Conservation (phyloP, 2,113 vertebrate species). For the Azemiops feae region DNA sequence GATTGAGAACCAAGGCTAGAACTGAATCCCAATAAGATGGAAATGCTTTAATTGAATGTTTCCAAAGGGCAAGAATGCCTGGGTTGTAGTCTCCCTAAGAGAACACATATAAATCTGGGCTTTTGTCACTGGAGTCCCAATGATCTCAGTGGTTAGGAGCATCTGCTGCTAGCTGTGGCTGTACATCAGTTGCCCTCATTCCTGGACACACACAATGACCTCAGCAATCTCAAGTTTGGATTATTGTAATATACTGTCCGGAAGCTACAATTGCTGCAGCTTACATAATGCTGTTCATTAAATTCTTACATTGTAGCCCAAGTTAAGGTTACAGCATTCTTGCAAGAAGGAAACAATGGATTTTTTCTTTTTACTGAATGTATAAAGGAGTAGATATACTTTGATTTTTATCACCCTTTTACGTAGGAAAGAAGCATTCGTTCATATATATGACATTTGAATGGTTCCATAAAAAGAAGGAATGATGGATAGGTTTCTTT, state of each 20-base stretch:
- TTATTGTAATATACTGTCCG: neutral
- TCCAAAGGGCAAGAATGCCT: neutral
- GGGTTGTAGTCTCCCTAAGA: neutral
- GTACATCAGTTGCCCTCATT: neutral
- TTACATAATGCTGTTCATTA: neutral
- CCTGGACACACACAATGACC: neutral
- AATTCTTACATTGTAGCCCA: neutral
- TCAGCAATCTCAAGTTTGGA: neutral
- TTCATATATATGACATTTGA: constrained; percentile 35
- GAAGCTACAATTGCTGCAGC: neutral
- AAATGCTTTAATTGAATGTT: neutral
- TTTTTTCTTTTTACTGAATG: neutral
- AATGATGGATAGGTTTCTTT: neutral
- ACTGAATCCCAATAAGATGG: neutral
- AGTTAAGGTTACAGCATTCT: neutral
- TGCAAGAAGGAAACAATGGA: neutral
- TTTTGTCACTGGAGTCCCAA: neutral
- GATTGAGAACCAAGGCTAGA: neutral
- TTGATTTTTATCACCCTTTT: neutral
- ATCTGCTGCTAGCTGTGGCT: neutral
- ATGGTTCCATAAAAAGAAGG: neutral
- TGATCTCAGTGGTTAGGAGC: neutral
- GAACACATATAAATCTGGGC: neutral
- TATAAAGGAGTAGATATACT: neutral
- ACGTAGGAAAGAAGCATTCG: neutral